phyloP scores from a whole-genome alignment of 2,797 vertebrate genomes.

The Enteromius thamalakanensis region DNA sequence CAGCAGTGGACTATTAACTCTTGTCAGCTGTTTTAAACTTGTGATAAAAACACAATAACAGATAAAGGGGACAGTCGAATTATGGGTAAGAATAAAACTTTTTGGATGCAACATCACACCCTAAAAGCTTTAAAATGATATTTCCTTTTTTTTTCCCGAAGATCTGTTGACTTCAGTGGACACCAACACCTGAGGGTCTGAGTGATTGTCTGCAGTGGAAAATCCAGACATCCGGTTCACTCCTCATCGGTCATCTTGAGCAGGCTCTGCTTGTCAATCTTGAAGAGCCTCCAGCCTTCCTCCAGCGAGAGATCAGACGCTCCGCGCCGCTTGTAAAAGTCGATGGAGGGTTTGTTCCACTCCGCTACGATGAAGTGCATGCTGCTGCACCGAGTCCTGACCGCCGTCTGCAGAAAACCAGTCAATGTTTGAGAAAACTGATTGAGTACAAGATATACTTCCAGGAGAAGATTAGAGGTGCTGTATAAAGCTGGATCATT shows the following conservation, averaged over 20 bases:
- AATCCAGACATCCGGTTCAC: background rate
- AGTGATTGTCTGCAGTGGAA: background rate
- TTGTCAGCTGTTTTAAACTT: background rate
- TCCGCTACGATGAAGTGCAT: constrained; percentile 83
- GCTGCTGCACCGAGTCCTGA: constrained; percentile 77
- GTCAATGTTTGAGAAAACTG: background rate
- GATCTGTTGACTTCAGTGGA: background rate
- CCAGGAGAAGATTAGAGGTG: background rate
- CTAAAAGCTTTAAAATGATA: background rate
- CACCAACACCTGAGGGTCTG: background rate
- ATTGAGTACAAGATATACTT: constrained; percentile 21
- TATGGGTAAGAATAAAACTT: background rate
- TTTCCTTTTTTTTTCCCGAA: no score
- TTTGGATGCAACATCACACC: background rate
- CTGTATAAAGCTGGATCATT: constrained; percentile 21
- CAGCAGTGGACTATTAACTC: background rate
- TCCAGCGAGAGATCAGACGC: constrained; percentile 75
- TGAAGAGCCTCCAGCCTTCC: constrained; percentile 82
- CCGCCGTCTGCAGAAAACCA: constrained; percentile 71
- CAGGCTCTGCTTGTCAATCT: constrained; percentile 70
- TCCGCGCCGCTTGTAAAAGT: constrained; percentile 73
- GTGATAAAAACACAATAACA: background rate
- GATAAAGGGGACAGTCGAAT: background rate
- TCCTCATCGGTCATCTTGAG: constrained; percentile 54
- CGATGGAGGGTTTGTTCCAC: constrained; percentile 77